These are phyloP conservation scores for Sylvia atricapilla DNA, from an alignment of 2,113 vertebrate genomes.

Conservation along the genomic window DNA sequence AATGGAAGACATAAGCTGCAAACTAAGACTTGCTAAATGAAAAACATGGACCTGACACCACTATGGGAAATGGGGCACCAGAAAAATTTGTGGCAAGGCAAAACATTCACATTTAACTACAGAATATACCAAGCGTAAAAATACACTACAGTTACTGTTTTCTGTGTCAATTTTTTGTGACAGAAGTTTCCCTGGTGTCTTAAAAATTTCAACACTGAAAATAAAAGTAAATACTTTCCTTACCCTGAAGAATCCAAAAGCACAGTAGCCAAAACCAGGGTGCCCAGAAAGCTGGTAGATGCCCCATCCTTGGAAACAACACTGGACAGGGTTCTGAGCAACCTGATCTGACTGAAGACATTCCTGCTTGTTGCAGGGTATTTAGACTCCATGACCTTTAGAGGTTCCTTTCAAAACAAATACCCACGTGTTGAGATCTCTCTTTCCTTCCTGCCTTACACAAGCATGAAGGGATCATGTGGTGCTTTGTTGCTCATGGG, in stretches of 20 bases:
- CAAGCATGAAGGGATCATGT: neutral
- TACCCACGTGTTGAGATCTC: neutral
- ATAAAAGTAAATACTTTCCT: neutral
- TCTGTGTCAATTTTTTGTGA: fast-evolving
- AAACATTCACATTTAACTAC: neutral
- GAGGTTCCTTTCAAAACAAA: neutral
- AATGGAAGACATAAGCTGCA: neutral
- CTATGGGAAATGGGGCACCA: neutral
- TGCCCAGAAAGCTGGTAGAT: neutral
- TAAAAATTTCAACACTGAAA: neutral
- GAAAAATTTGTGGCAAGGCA: neutral
- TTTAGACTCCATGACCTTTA: neutral
- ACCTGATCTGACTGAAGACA: neutral
- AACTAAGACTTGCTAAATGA: neutral
- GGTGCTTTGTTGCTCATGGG: neutral
- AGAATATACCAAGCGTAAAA: neutral
- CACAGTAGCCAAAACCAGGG: neutral
- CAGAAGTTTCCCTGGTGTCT: neutral
- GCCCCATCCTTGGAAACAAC: neutral
- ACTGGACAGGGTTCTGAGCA: neutral
- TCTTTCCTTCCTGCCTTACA: neutral
- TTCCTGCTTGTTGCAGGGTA: no score
- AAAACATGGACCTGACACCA: neutral
- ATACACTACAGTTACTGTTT: neutral
- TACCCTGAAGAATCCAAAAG: neutral